A percentile compares a stretch with the other conserved stretches of the same genome.
Evolutionary conservation across 2,797 vertebrate genomes (phyloP).

Genomic region (Tenualosa thibaudeaui): DNA sequence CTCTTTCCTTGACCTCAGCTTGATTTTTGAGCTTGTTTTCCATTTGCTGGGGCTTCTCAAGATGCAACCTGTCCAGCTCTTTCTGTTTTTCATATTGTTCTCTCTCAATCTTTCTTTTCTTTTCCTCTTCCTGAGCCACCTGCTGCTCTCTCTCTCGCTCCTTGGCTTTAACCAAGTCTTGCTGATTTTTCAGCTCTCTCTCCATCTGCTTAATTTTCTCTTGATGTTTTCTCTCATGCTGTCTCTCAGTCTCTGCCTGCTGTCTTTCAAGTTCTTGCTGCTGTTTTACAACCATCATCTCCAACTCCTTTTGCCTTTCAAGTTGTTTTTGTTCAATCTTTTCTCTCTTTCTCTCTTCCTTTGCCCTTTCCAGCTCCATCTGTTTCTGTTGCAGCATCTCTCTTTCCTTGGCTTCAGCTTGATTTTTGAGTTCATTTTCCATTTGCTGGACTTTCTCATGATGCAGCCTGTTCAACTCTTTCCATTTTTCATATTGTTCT

Average conservation of each 20-base stretch:
- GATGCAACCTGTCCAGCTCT: not conserved
- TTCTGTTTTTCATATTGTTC: not conserved
- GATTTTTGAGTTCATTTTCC: conserved; percentile 26
- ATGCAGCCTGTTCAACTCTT: conserved; percentile 20
- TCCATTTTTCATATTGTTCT: conserved; percentile 13
- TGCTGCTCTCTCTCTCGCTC: too few relatives aligned
- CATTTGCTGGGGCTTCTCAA: not conserved
- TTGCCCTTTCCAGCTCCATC: not conserved
- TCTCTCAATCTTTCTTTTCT: not conserved
- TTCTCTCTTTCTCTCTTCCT: not conserved
- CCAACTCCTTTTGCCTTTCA: too few relatives aligned
- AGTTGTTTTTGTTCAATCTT: not conserved
- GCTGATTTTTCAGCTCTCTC: too few relatives aligned
- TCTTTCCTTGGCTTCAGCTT: not conserved
- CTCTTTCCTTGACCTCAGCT: not conserved
- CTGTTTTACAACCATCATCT: too few relatives aligned
- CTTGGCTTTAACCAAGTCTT: not conserved
- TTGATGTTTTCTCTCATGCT: too few relatives aligned
- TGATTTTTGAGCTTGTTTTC: conserved; percentile 23
- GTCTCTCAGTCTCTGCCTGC: too few relatives aligned
- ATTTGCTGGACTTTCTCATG: not conserved
- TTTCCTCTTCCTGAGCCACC: too few relatives aligned
- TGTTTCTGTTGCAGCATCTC: too few relatives aligned
- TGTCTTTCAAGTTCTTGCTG: too few relatives aligned
- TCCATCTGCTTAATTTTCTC: too few relatives aligned